Evolutionary conservation across 2,797 vertebrate species (phyloP).

Genomic region (Leuciscus waleckii): DNA sequence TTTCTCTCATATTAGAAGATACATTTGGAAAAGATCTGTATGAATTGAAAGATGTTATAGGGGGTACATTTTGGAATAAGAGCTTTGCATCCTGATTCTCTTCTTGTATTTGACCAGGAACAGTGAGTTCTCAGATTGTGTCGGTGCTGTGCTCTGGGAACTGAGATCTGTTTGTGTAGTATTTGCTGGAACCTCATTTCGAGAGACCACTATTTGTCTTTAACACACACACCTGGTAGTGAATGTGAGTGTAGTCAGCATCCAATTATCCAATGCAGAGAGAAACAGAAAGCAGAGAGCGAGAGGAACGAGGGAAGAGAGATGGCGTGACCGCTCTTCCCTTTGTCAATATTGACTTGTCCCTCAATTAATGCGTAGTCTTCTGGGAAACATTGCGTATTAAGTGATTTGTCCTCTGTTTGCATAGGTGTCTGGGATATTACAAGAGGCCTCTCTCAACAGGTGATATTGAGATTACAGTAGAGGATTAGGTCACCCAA

Average conservation of each 20-base stretch:
- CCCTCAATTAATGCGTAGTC: conserved; percentile 40
- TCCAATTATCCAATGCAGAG: conserved; percentile 39
- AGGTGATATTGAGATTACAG: conserved; percentile 19
- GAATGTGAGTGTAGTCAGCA: conserved; percentile 25
- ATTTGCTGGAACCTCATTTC: conserved; percentile 46
- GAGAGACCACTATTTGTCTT: conserved; percentile 57
- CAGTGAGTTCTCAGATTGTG: background rate
- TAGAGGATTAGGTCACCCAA: background rate
- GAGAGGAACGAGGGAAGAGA: conserved; percentile 3
- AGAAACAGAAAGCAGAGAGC: conserved; percentile 28
- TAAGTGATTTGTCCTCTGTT: conserved; percentile 36
- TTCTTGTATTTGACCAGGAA: background rate
- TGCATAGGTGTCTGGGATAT: conserved; percentile 12
- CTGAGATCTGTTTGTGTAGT: conserved; percentile 52
- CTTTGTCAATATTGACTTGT: conserved; percentile 57
- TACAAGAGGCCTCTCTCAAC: conserved; percentile 23
- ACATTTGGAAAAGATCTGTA: background rate
- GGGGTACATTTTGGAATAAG: background rate
- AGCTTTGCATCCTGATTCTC: background rate
- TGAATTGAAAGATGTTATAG: background rate
- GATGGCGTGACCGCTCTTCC: conserved; percentile 33
- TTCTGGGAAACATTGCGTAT: conserved; percentile 42
- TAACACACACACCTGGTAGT: conserved; percentile 61
- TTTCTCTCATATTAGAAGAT: background rate
- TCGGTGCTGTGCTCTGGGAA: background rate